phyloP scores from a whole-genome alignment of 1,140 invertebrate genomes.

The Drosophila sproati region DNA sequence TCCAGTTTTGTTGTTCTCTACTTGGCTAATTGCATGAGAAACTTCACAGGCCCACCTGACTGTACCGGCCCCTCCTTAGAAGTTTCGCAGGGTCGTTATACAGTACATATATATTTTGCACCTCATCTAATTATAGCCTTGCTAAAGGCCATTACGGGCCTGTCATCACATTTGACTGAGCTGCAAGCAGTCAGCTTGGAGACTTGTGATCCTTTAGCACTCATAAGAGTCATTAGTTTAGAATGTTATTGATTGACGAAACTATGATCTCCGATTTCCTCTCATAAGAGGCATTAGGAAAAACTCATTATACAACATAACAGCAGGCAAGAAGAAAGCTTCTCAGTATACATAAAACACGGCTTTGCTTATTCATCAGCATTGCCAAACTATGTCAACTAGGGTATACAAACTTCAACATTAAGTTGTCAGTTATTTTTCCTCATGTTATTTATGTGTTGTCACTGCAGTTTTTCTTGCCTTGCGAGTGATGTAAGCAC shows the following conservation, averaged over 20 bases:
- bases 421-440: slow-evolving; percentile 16
- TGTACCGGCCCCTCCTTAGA: slow-evolving; percentile 36
- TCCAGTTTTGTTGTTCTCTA: slow-evolving; percentile 42
- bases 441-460: slow-evolving; percentile 68
- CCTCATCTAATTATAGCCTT: slow-evolving; percentile 47
- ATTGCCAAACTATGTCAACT: slow-evolving; percentile 11
- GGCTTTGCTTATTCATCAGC: neutral
- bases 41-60: slow-evolving; percentile 56
- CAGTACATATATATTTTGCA: slow-evolving; percentile 15
- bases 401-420: slow-evolving; percentile 34
- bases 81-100: slow-evolving; percentile 50
- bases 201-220: neutral
- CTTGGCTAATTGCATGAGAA: slow-evolving; percentile 72
- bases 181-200: neutral
- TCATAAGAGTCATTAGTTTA: neutral
- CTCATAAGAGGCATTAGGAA: neutral
- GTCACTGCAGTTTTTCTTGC: slow-evolving; percentile 49
- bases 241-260: too few relatives aligned
- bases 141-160: slow-evolving; percentile 26
- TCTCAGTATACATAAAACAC: neutral
- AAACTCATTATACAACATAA: slow-evolving; percentile 2
- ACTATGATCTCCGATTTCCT: neutral
- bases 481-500: slow-evolving; percentile 71
- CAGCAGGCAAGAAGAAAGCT: neutral
- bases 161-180: slow-evolving; percentile 33